Conservation (phyloP, 2,113 vertebrate genomes). For the Alethe castanea region DNA sequence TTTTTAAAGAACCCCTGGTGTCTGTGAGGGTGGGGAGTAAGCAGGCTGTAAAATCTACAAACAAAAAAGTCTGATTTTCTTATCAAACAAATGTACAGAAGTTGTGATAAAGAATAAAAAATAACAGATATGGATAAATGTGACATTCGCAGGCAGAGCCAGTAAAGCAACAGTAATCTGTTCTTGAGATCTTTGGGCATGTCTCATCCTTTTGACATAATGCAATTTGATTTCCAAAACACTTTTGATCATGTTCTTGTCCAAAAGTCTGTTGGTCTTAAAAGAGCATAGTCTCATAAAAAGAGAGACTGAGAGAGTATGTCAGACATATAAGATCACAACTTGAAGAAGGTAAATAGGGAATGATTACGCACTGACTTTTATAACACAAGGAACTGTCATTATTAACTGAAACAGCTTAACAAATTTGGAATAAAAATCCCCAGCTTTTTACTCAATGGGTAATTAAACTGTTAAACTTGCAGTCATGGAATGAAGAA, state of each 20-base stretch:
- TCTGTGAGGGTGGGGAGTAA: accelerated
- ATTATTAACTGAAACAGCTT: not conserved
- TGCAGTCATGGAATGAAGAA: not conserved
- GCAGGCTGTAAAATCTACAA: not conserved
- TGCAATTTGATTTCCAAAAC: not conserved
- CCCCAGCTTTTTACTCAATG: not conserved
- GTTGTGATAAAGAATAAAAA: not conserved
- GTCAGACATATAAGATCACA: not conserved
- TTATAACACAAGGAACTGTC: not conserved
- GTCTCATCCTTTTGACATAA: not conserved
- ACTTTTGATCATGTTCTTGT: not conserved
- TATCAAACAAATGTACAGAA: not conserved
- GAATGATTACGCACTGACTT: not conserved
- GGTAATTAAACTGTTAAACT: not conserved
- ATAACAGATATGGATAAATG: not conserved
- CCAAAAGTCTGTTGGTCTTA: not conserved
- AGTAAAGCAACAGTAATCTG: not conserved
- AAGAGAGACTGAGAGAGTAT: not conserved
- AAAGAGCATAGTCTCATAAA: not conserved
- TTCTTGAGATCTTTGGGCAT: not conserved
- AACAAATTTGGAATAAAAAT: not conserved
- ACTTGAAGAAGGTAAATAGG: not conserved
- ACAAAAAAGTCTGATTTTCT: not conserved
- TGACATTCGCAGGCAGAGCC: not conserved
- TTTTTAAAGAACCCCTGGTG: not conserved